phyloP scores from a whole-genome alignment of 2,888 invertebrate genomes.

The Amiota mariae region DNA sequence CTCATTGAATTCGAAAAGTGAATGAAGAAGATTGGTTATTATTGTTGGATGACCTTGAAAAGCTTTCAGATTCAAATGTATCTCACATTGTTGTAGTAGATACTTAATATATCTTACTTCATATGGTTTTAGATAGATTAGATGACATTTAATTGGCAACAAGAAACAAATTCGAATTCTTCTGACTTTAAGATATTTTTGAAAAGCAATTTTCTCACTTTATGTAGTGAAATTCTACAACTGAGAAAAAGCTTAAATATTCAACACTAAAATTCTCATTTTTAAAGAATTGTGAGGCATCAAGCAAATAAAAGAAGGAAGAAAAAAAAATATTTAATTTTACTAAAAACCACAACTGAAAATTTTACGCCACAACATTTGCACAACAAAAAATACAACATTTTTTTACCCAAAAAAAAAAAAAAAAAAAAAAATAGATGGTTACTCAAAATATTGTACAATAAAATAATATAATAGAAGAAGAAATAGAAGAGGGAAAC shows the following conservation, averaged over 20 bases:
- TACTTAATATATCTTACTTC: too few species aligned
- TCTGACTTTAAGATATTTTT: too few species aligned
- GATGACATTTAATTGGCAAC: too few species aligned
- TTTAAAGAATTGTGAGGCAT: background rate
- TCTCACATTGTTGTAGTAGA: too few species aligned
- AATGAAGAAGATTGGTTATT: background rate
- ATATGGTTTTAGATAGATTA: too few species aligned
- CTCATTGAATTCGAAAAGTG: background rate
- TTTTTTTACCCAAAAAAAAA: conserved; percentile 3
- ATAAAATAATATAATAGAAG: background rate
- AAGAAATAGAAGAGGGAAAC: background rate
- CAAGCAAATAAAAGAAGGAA: too few species aligned
- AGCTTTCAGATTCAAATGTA: background rate
- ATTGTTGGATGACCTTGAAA: background rate
- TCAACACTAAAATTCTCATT: background rate
- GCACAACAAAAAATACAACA: background rate
- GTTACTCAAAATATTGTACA: background rate
- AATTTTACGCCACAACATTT: conserved; percentile 8
- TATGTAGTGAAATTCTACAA: background rate
- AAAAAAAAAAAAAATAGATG: too few species aligned
- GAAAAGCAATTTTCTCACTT: background rate
- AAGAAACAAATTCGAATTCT: too few species aligned
- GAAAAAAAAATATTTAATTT: conserved; percentile 2
- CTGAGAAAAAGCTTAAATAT: background rate
- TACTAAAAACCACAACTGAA: conserved; percentile 16